phyloP scores from a whole-genome alignment of 2,888 invertebrate genomes.

The Macrophya alboannulata region DNA sequence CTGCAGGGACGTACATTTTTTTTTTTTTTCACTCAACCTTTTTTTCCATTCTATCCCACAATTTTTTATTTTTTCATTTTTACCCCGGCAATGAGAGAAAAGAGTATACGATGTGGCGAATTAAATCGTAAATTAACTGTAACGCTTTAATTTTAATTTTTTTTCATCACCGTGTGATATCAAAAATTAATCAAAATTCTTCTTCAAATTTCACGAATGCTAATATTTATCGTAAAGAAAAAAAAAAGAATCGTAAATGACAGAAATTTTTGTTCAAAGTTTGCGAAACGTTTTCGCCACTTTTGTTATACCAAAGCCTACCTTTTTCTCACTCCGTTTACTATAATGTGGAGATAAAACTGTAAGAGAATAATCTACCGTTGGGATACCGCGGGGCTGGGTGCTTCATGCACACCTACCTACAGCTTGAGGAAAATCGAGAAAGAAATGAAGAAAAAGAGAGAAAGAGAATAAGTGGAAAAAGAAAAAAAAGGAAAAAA shows the following conservation, averaged over 20 bases:
- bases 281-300: no score
- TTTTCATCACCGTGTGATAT: background rate
- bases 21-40: background rate
- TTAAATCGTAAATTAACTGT: background rate
- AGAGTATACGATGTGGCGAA: background rate
- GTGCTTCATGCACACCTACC: background rate
- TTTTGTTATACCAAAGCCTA: background rate
- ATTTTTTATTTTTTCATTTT: background rate
- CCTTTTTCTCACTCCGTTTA: background rate
- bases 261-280: no score
- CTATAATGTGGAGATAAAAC: background rate
- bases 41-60: background rate
- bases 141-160: background rate
- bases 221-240: no score
- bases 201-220: no score
- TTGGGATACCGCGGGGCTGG: background rate
- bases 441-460: background rate
- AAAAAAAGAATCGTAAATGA: no score
- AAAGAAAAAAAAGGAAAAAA: background rate
- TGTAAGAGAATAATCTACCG: background rate
- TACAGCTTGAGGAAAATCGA: background rate
- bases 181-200: no score
- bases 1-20: background rate
- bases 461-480: no score
- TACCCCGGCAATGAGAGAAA: background rate